Percentiles rank a stretch among this genome's conserved stretches.
Evolutionary conservation across 2,113 vertebrate species (phyloP).

Genomic region (Callospermophilus lateralis): DNA sequence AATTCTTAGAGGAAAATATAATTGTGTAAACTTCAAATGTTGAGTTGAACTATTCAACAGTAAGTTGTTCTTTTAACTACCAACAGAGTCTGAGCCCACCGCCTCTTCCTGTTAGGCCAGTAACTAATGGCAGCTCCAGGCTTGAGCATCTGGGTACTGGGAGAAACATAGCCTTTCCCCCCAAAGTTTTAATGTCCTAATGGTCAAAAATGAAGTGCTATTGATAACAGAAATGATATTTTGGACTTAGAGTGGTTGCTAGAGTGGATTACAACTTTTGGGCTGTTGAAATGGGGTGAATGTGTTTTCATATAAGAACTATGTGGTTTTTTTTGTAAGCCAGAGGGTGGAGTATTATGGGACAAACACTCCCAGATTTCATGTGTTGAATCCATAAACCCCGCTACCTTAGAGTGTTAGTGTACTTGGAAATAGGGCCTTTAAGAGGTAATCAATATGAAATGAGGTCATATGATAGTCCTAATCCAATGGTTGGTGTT

Average conservation of each 20-base stretch:
- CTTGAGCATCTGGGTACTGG: not conserved
- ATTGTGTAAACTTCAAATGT: conserved; percentile 83
- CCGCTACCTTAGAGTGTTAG: not conserved
- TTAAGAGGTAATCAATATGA: not conserved
- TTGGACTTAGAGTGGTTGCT: not conserved
- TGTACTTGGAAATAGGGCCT: not conserved
- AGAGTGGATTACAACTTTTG: not conserved
- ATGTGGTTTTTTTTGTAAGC: not conserved
- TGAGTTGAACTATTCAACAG: conserved; percentile 75
- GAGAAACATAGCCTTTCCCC: not conserved
- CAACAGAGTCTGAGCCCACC: conserved; percentile 23
- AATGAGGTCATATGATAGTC: not conserved
- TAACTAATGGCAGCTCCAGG: conserved; percentile 25
- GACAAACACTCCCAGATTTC: not conserved
- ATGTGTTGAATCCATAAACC: not conserved
- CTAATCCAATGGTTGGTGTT: not conserved
- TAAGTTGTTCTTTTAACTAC: conserved; percentile 76
- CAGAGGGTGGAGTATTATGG: not conserved
- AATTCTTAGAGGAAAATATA: conserved; percentile 83
- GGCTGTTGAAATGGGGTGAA: not conserved
- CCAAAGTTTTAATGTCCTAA: not conserved
- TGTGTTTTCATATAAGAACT: not conserved
- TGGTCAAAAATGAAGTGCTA: conserved; percentile 35
- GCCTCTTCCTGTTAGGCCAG: conserved; percentile 52
- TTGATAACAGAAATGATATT: not conserved